Base-by-base conservation (phyloP, 2,797 vertebrate species). In the Neopelma chrysocephalum region DNA sequence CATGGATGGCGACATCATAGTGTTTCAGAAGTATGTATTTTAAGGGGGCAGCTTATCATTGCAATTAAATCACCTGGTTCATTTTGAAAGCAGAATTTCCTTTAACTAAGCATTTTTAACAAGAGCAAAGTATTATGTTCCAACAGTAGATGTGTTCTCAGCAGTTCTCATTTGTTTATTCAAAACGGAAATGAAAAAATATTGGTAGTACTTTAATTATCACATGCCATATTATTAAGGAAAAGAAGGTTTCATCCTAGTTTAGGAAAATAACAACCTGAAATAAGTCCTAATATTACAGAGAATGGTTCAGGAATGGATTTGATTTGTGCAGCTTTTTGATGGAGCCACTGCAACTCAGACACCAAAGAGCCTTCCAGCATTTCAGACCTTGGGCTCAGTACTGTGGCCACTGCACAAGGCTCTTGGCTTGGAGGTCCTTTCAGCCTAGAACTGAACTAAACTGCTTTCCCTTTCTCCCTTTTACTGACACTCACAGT, bases 1-100 rank as follows among this genome's bases (percentile, higher is more conserved):
- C 95, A 99, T 99, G 99, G 99, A 99, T 76, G 99, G 99, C 58
- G 99, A 99, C 98, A 99, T 99, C 97, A 99, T 99, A 94, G 99
- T 99, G 96, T 99, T 99, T 98, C 99, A 99, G 98, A 99, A 99
- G 99, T 99, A 98, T 40, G 99, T 96, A 71, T 90, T 56, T 70
- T 58, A 77, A 65, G 38, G 68, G 31, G 27, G 18, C 15, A 45
- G 3, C 40, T 93, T 69, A 56, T 70, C 5, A 3, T 11, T 86
- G 68, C 38, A 45, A 2, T 90, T 75, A 22, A 53, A 73, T 76
- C 23, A 85, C 27, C 34, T 89, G 60, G 17, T 95, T 95, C 60
- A 70, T 56, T 94, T 81, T 43, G 73, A 78, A 75, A 83, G 25
- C 64, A 87, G 38, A 86, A 54, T 19, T 87, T 85, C 40, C 64